A percentile compares a stretch with the other conserved stretches of the same genome.
Evolutionary conservation across 2,888 invertebrate genomes (phyloP).

Genomic region (Pollenia angustigena): DNA sequence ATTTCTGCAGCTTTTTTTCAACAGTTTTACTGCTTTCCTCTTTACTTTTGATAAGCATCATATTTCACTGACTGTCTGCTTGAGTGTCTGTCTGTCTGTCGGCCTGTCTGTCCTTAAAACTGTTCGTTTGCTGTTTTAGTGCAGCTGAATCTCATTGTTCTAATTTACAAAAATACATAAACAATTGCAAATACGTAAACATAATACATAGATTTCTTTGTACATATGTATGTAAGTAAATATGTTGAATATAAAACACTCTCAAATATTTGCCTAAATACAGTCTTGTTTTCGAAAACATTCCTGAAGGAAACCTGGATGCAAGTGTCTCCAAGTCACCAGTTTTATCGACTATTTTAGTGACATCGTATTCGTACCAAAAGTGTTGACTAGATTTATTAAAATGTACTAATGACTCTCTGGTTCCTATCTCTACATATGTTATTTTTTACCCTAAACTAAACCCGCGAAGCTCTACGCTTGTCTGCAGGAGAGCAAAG

Average conservation of each 20-base stretch:
- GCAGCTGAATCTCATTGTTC: conserved; percentile 56
- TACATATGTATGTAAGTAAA: neutral
- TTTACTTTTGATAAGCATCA: conserved; percentile 69
- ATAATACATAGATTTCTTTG: neutral
- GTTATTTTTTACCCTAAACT: too few relatives aligned
- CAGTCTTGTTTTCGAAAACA: neutral
- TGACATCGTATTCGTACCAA: too few relatives aligned
- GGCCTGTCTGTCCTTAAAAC: conserved; percentile 34
- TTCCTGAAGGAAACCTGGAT: too few relatives aligned
- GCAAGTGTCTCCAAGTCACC: too few relatives aligned
- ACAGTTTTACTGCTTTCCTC: conserved; percentile 40
- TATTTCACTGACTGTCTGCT: conserved; percentile 62
- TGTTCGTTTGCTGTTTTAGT: conserved; percentile 41
- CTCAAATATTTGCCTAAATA: neutral
- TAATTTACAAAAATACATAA: conserved; percentile 54
- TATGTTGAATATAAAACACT: conserved; percentile 24
- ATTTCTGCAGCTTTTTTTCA: conserved; percentile 31
- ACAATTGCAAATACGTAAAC: conserved; percentile 29
- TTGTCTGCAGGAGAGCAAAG: too few relatives aligned
- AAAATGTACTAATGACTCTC: too few relatives aligned
- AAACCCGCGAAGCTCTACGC: too few relatives aligned
- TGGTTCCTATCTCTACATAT: too few relatives aligned
- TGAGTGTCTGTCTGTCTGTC: conserved; percentile 43
- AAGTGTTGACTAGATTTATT: too few relatives aligned
- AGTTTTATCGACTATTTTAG: neutral